Conservation (phyloP, 35 echinoderm and acorn worm species). For the Apostichopus californicus region DNA sequence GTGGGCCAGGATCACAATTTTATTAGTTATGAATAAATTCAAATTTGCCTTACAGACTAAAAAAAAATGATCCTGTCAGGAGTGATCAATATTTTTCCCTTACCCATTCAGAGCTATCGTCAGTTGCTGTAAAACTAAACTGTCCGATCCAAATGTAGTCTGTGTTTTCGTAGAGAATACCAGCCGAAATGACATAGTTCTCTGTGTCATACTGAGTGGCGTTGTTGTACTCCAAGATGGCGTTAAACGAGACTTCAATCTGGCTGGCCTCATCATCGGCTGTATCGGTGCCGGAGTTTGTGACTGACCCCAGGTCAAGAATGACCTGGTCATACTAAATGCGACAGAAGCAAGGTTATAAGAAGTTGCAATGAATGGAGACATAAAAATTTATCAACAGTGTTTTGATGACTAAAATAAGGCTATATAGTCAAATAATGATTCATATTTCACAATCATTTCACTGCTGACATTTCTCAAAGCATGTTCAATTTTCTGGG, state of each 20-base stretch:
- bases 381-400: no score
- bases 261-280: slow-evolving; percentile 47
- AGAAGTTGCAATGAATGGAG: neutral
- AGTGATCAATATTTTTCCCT: neutral
- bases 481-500: no score
- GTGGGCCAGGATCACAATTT: no score
- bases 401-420: no score
- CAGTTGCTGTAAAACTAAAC: slow-evolving; percentile 61
- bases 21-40: no score
- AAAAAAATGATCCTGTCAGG: no score
- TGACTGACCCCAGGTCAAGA: slow-evolving; percentile 69
- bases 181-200: slow-evolving; percentile 63
- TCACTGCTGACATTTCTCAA: no score
- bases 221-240: slow-evolving; percentile 64
- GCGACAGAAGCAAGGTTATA: neutral
- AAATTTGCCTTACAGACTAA: no score
- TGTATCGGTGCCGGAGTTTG: slow-evolving; percentile 57
- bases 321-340: slow-evolving; percentile 75
- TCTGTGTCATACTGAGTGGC: slow-evolving; percentile 70
- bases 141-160: slow-evolving; percentile 70
- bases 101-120: slow-evolving; percentile 77
- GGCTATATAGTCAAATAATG: no score
- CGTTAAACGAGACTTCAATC: slow-evolving; percentile 67
- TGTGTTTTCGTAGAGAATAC: slow-evolving; percentile 51
- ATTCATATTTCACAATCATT: no score